Evolutionary conservation across 2,888 invertebrate species (phyloP).

Genomic region (Folsomia candida): DNA sequence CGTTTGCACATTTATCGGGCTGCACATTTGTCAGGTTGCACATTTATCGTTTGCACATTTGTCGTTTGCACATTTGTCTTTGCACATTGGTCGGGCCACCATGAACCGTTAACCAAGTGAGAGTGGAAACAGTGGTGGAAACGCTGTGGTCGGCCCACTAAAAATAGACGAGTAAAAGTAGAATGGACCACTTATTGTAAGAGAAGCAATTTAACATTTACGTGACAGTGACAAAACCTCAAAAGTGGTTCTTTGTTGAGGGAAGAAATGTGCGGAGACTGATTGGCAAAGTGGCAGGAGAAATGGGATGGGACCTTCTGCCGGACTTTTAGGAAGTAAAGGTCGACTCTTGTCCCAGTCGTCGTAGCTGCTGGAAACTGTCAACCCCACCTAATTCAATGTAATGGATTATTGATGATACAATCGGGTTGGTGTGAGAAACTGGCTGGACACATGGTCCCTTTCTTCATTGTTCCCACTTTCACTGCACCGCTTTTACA

Average conservation of each 20-base stretch:
- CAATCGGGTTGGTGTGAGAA: not conserved
- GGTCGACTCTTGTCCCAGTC: not conserved
- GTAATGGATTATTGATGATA: slow-evolving; percentile 5
- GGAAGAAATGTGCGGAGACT: not conserved
- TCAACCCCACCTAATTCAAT: not conserved
- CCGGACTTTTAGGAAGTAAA: not conserved
- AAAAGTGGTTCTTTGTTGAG: not conserved
- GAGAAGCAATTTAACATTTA: not conserved
- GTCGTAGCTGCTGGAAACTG: not conserved
- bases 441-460: too few species aligned
- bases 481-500: too few species aligned
- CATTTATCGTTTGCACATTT: too few species aligned
- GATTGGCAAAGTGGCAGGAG: not conserved
- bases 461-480: too few species aligned
- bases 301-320: not conserved
- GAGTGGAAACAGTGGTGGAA: too few species aligned
- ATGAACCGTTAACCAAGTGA: too few species aligned
- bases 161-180: too few species aligned
- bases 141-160: too few species aligned
- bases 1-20: too few species aligned
- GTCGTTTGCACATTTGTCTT: too few species aligned
- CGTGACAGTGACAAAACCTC: not conserved
- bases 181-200: slow-evolving; percentile 1
- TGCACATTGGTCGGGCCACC: too few species aligned
- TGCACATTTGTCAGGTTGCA: too few species aligned